A percentile compares a stretch with the other conserved stretches of the same genome.
These are phyloP conservation scores for Cololabis saira DNA, from an alignment of 2,113 vertebrate species.

Conservation along the genomic window DNA sequence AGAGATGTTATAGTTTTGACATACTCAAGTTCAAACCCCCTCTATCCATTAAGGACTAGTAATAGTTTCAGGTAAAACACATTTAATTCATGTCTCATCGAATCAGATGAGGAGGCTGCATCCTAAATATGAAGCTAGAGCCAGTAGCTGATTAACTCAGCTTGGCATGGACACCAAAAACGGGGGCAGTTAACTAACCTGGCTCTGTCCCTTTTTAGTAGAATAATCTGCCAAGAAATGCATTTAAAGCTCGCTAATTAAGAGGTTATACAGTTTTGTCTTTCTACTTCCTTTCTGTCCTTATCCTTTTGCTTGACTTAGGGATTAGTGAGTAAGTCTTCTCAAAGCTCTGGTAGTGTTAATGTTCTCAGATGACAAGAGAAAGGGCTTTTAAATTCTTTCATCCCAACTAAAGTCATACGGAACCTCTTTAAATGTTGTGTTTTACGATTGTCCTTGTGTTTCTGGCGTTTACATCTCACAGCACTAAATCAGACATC, in stretches of 20 bases:
- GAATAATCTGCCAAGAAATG: not conserved
- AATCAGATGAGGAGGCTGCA: not conserved
- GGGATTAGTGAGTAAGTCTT: not conserved
- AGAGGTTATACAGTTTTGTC: not conserved
- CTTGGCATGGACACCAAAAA: not conserved
- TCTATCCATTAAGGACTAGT: too few relatives aligned
- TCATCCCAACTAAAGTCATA: not conserved
- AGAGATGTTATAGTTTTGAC: too few relatives aligned
- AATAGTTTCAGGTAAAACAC: too few relatives aligned
- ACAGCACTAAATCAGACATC: too few relatives aligned
- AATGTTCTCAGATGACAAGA: not conserved
- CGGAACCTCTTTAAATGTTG: too few relatives aligned
- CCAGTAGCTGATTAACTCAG: not conserved
- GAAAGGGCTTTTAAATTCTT: not conserved
- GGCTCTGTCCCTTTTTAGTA: not conserved
- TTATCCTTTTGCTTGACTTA: not conserved
- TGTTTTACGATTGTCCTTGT: too few relatives aligned
- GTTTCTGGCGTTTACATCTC: too few relatives aligned
- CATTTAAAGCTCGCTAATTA: constrained; percentile 1
- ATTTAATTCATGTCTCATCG: not conserved
- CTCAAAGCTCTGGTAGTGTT: not conserved
- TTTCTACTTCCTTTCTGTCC: not conserved
- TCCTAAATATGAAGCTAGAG: not conserved
- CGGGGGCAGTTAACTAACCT: not conserved
- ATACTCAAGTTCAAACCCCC: too few relatives aligned